These are phyloP conservation scores for Gadus chalcogrammus DNA, from an alignment of 2,113 vertebrate species.

Conservation along the genomic window DNA sequence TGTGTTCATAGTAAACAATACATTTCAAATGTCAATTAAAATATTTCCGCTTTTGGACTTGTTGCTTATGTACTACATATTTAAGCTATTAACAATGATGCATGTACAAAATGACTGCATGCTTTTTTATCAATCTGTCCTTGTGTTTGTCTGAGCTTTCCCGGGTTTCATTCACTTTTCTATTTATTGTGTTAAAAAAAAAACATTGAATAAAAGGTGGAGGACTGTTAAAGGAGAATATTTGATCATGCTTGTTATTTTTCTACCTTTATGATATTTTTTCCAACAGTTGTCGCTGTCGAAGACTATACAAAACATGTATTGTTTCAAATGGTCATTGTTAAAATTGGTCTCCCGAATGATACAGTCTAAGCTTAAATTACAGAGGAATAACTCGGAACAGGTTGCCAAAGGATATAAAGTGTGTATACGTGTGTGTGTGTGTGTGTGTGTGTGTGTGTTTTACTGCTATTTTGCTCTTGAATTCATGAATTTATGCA, in stretches of 20 bases:
- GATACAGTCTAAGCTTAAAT: no score
- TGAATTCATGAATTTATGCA: no score
- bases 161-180: conserved; percentile 26
- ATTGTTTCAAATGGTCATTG: no score
- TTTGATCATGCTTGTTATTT: not conserved
- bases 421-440: no score
- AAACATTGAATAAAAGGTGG: conserved; percentile 40
- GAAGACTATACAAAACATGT: no score
- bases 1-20: conserved; percentile 16
- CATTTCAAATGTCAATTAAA: conserved; percentile 36
- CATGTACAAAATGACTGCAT: conserved; percentile 56
- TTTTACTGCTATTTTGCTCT: no score
- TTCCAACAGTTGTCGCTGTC: conserved; percentile 23
- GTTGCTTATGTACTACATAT: not conserved
- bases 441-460: no score
- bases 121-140: conserved; percentile 32
- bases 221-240: not conserved
- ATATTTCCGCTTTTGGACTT: conserved; percentile 14
- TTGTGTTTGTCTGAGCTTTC: conserved; percentile 30
- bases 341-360: no score
- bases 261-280: conserved; percentile 8
- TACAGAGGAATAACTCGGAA: no score
- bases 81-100: conserved; percentile 24
- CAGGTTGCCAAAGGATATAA: no score
- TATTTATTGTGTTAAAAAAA: conserved; percentile 38